Evolutionary conservation across 2,888 invertebrate species (phyloP), one percentile per base, ranked within the genome.

Genomic region (Anorthoa munda): DNA sequence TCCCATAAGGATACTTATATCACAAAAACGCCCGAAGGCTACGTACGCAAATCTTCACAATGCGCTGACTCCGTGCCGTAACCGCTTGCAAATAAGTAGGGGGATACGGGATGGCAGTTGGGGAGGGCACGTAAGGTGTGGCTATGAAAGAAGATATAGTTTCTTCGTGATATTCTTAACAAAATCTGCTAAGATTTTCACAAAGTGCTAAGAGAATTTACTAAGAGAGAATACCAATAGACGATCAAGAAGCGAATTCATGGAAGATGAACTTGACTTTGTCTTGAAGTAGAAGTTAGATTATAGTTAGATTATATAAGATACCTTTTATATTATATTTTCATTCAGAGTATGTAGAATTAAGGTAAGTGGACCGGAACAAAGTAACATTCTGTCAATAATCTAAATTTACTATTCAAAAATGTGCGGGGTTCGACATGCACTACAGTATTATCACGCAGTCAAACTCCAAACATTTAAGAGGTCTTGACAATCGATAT

Each of bases 51-150:
- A 79, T 85, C 74, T 82, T 60, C 72, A 76, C 83, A 87, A 87
- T 77, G 83, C 81, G 89, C 89, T 88, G 88, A 88, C 75, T 77
- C 58, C n/a, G 75, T 75, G 71, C 23, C 70, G 31, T 78, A 73
- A 76, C 79, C 78, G 66, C 79, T 87, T 83, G 84, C 81, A 88
- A 89, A 86, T 86, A 88, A 75, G 64, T 64, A 46, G 15, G 39
- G 12, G 15, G 0, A 74, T 71, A 84, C 73, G 77, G 73, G 48
- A 11, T 18, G 0, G 1, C 13, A 64, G 55, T 76, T 68, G 60
- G 63, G 21, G 31, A 26, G 50, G 73, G 23, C 39, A 72, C 68
- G 72, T 26, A 18, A 13, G n/a, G 1, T 15, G 18, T 48, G 18
- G n/a, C 7, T 12, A 21, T n/a, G 9, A 26, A n/a, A 26, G 23